A percentile compares a stretch with the other conserved stretches of the same genome.
phyloP scores from a whole-genome alignment of 2,797 vertebrate species.

The Anguilla pacifica region DNA sequence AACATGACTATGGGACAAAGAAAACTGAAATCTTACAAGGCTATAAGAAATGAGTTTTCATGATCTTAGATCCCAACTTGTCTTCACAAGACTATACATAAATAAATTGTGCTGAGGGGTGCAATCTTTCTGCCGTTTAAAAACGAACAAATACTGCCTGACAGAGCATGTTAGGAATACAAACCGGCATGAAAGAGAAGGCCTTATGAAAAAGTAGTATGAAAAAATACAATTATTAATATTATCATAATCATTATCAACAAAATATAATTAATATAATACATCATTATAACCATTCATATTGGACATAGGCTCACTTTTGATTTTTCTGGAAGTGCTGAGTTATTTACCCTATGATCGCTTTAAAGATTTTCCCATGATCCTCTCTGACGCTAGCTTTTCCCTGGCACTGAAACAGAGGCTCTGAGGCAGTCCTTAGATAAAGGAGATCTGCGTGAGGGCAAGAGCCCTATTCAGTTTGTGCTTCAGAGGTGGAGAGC shows the following conservation, averaged over 20 bases:
- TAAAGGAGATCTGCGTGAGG: neutral
- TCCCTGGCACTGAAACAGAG: neutral
- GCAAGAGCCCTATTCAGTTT: neutral
- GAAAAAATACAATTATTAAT: neutral
- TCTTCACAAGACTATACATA: neutral
- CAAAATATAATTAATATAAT: neutral
- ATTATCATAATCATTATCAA: neutral
- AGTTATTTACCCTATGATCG: neutral
- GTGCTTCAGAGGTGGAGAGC: neutral
- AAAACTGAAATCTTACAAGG: neutral
- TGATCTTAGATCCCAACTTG: neutral
- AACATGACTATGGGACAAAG: neutral
- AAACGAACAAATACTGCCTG: neutral
- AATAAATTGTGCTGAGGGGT: neutral
- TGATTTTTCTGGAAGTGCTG: neutral
- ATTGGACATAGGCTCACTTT: neutral
- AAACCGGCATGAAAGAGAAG: neutral
- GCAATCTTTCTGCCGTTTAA: neutral
- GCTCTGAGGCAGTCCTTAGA: neutral
- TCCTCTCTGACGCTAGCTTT: neutral
- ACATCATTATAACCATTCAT: neutral
- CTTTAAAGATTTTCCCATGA: neutral
- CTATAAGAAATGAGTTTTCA: neutral
- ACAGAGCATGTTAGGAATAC: neutral
- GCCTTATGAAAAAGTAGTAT: neutral